These are phyloP conservation scores for Drosophila hamatofila DNA, from an alignment of 2,888 invertebrate species.

Conservation along the genomic window DNA sequence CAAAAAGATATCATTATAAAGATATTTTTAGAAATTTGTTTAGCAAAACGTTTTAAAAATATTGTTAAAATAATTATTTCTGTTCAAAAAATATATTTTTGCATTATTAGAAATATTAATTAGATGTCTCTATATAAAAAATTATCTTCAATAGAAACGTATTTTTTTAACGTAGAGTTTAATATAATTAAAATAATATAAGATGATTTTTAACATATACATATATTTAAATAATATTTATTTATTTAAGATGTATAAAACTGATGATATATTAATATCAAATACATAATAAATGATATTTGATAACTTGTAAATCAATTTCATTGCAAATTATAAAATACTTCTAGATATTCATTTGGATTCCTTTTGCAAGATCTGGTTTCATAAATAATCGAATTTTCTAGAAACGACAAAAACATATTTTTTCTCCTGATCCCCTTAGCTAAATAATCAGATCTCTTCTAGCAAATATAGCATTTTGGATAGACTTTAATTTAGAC, in stretches of 20 bases:
- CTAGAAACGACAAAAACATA: background rate
- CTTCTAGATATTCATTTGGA: background rate
- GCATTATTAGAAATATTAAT: too few species aligned
- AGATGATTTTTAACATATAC: too few species aligned
- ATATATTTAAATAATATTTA: too few species aligned
- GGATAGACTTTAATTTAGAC: slow-evolving; percentile 25
- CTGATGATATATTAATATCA: too few species aligned
- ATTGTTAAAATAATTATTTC: background rate
- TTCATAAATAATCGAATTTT: background rate
- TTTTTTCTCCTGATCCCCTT: background rate
- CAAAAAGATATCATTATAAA: background rate
- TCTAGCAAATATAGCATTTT: slow-evolving; percentile 4
- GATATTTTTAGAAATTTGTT: background rate
- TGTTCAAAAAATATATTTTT: too few species aligned
- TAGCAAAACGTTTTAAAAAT: background rate
- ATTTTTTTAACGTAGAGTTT: too few species aligned
- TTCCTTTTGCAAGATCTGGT: background rate
- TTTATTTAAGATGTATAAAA: too few species aligned
- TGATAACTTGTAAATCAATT: too few species aligned
- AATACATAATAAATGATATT: too few species aligned
- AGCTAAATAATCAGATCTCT: background rate
- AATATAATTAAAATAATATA: too few species aligned
- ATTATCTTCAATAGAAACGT: background rate
- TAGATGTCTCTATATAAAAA: background rate
- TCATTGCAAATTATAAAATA: background rate